Evolutionary conservation across 2,888 invertebrate species (phyloP), one percentile per base, ranked within the genome.

Genomic region (Cheilosia urbana): DNA sequence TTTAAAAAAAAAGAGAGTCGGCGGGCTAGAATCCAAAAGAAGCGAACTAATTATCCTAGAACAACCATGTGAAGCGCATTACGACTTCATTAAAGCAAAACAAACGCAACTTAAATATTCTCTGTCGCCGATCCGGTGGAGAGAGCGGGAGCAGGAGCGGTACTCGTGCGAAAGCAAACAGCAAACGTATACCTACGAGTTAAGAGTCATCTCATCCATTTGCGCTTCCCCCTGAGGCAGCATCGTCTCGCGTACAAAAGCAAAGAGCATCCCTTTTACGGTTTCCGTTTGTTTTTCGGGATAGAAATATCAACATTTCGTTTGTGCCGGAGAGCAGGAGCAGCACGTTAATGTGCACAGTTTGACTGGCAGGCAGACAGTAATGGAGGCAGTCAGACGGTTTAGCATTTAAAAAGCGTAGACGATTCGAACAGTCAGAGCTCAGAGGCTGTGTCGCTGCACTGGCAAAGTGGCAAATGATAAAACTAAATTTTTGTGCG

Each of bases 31-130:
- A 57, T 49, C 72, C 58, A 24, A 30, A 65, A 58, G 69, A 79
- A 83, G 72, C 49, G 58, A 82, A 82, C 87, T 87, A 87, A 87
- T 87, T 87, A 82, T 60, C 78, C 73, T 78, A 65, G 77, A 72
- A 77, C 73, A 82, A 78, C 87, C 68, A 82, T 82, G 66, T 82
- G 87, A 73, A 82, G 77, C 82, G 87, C 87, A 87, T 82, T 87
- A 87, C 87, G 82, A 82, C 82, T 87, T 87, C 87, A 87, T 87
- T 87, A 87, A 87, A 87, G 87, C 65, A 87, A 87, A 82, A 87
- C 73, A 87, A 87, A 82, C 87, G 80, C 63, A 87, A 78, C 87
- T 82, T 82, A 87, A 87, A 82, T 72, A 85, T 85, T 76, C 81
- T n/a, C 51, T 27, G 21, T 13, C 49, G 17, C 51, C 24, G 24